Percentiles rank a stretch among this genome's conserved stretches.
Evolutionary conservation across 2,888 invertebrate species (phyloP).

Genomic region (Norana najaformis): DNA sequence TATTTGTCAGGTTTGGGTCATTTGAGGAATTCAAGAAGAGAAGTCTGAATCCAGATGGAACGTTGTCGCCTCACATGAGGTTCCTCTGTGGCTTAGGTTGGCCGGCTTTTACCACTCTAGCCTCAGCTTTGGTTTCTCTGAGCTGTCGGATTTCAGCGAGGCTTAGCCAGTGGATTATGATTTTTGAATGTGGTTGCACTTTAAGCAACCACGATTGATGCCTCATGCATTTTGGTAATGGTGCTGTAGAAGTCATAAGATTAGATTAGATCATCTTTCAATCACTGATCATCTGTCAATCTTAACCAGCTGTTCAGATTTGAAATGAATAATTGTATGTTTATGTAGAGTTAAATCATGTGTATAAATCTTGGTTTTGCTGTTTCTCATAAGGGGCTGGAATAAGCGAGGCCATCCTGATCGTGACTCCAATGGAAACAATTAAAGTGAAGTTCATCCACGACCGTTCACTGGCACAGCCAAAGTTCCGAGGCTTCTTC

Average conservation of each 20-base stretch:
- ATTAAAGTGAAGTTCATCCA: slow-evolving; percentile 98
- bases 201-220: no score
- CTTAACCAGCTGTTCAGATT: background rate
- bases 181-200: no score
- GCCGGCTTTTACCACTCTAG: slow-evolving; percentile 30
- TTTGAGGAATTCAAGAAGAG: slow-evolving; percentile 87
- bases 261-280: no score
- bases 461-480: slow-evolving; percentile 87
- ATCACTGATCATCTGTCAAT: background rate
- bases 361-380: background rate
- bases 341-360: no score
- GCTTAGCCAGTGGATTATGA: no score
- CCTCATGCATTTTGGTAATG: no score
- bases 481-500: slow-evolving; percentile 86
- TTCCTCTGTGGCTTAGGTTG: slow-evolving; percentile 82
- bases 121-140: no score
- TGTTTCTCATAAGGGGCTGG: slow-evolving; percentile 75
- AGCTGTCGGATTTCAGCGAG: no score
- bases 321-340: no score
- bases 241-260: no score
- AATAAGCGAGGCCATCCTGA: slow-evolving; percentile 89
- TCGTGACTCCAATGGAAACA: slow-evolving; percentile 99
- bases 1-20: slow-evolving; percentile 81
- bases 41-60: slow-evolving; percentile 78
- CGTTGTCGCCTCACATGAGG: slow-evolving; percentile 75